These are phyloP conservation scores for Stichodactyla helianthus DNA, from an alignment of 64 coral and sea anemone genomes.

Conservation along the genomic window DNA sequence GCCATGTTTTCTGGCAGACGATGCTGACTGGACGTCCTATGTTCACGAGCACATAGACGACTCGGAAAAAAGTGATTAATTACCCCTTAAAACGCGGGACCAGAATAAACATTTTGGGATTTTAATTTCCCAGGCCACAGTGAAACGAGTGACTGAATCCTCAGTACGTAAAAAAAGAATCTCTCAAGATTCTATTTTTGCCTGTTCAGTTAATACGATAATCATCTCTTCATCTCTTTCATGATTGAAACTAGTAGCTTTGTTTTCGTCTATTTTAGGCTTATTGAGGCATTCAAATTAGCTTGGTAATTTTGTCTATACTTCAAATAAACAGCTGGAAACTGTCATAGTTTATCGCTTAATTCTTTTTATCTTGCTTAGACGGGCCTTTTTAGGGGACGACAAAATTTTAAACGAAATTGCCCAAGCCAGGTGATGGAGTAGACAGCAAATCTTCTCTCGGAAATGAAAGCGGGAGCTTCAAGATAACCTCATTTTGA, in stretches of 20 bases:
- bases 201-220: not conserved
- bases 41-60: not conserved
- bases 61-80: not conserved
- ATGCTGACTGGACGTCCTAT: not conserved
- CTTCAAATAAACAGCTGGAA: not conserved
- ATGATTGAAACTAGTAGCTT: not conserved
- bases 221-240: not conserved
- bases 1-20: not conserved
- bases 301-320: not conserved
- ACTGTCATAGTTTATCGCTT: not conserved
- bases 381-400: not conserved
- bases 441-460: not conserved
- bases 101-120: not conserved
- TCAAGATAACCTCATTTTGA: too few relatives aligned
- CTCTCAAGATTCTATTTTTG: not conserved
- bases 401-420: not conserved
- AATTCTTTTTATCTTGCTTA: not conserved
- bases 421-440: not conserved
- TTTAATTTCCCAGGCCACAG: not conserved
- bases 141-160: not conserved
- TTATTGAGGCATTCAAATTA: not conserved
- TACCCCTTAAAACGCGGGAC: not conserved
- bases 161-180: not conserved
- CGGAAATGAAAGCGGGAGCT: too few relatives aligned
- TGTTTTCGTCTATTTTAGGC: not conserved